Evolutionary conservation across 2,888 invertebrate genomes (phyloP).

Genomic region (Ennomos erosarius): DNA sequence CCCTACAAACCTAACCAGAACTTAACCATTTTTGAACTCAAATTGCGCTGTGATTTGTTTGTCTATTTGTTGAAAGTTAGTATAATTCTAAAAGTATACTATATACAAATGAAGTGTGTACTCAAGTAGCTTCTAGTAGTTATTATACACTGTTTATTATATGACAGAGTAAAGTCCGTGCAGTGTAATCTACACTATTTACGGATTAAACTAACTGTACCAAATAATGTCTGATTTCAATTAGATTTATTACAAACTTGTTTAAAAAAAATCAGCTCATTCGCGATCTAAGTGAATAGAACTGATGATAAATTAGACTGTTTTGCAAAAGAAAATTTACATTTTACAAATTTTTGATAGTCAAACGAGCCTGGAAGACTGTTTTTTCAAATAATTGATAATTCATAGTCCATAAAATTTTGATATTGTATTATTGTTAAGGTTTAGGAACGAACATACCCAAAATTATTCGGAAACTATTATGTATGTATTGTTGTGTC

Average conservation of each 20-base stretch:
- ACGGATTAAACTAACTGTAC: conserved; percentile 59
- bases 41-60: not conserved
- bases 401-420: conserved; percentile 81
- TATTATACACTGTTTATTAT: conserved; percentile 4
- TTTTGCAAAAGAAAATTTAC: conserved; percentile 76
- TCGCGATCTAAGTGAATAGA: conserved; percentile 41
- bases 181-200: conserved; percentile 6
- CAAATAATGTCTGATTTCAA: conserved; percentile 64
- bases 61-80: not conserved
- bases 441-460: conserved; percentile 66
- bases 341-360: conserved; percentile 83
- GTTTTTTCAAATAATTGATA: conserved; percentile 78
- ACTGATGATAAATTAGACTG: conserved; percentile 62
- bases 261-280: conserved; percentile 27
- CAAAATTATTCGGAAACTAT: conserved; percentile 56
- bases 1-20: not conserved
- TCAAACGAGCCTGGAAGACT: conserved; percentile 80
- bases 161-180: conserved; percentile 9
- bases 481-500: conserved; percentile 36
- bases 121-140: not conserved
- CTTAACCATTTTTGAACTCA: not conserved
- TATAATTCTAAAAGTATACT: not conserved
- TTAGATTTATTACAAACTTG: conserved; percentile 45
- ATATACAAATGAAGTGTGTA: not conserved
- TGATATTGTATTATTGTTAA: conserved; percentile 80